Conservation (phyloP, 2,113 vertebrate species). For the Helogale parvula region DNA sequence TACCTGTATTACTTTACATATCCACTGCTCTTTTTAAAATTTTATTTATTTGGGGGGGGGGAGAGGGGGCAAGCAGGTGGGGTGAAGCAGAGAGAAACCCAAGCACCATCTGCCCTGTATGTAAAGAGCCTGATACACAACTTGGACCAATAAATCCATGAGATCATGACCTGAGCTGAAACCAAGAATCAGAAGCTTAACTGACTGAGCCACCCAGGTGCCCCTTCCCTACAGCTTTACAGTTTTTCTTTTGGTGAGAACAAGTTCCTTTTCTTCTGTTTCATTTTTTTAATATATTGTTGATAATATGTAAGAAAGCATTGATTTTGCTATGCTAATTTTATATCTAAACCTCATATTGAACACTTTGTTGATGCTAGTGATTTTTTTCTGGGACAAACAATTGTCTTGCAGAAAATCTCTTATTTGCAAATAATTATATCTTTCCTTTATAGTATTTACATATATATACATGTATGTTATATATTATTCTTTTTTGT, state of each 20-base stretch:
- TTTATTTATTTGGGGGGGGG: background rate
- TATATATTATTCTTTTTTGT: background rate
- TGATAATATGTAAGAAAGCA: slow-evolving; percentile 14
- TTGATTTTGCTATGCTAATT: background rate
- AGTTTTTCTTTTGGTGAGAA: slow-evolving; percentile 24
- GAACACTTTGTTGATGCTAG: slow-evolving; percentile 23
- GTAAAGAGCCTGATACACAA: too few species aligned
- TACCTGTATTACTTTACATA: slow-evolving; percentile 23
- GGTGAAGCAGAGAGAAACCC: too few species aligned
- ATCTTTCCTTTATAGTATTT: slow-evolving; percentile 6
- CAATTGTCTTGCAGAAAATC: background rate
- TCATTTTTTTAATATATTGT: background rate
- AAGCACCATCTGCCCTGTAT: too few species aligned
- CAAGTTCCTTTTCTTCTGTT: background rate
- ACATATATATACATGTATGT: background rate
- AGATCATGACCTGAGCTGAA: too few species aligned
- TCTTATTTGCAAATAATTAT: slow-evolving; percentile 11
- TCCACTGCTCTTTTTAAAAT: background rate
- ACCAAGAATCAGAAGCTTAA: too few species aligned
- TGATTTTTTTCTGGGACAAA: slow-evolving; percentile 17
- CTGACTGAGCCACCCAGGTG: too few species aligned
- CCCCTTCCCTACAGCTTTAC: background rate
- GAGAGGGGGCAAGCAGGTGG: too few species aligned
- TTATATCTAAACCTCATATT: background rate
- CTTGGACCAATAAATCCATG: too few species aligned